These are phyloP conservation scores for Nicator chloris DNA, from an alignment of 2,113 vertebrate species.

Conservation along the genomic window DNA sequence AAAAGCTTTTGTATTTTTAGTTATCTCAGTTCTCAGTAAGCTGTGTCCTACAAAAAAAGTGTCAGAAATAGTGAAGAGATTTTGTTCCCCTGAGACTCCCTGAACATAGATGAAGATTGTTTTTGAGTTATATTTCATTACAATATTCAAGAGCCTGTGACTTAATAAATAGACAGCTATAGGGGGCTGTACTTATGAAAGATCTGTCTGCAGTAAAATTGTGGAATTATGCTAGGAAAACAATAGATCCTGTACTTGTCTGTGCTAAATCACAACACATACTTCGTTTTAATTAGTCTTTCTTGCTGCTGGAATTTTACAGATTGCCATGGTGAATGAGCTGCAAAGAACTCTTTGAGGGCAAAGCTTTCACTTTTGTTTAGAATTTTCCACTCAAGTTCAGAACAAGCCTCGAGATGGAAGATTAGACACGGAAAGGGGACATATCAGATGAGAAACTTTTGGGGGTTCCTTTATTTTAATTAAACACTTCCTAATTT, in stretches of 20 bases:
- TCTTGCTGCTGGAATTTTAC: neutral
- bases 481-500: neutral
- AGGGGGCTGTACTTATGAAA: neutral
- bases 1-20: neutral
- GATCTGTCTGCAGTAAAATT: neutral
- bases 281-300: conserved; percentile 22
- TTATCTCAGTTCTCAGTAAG: neutral
- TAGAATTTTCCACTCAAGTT: conserved; percentile 7
- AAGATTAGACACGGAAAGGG: neutral
- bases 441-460: neutral
- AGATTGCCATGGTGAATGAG: neutral
- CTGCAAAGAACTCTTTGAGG: neutral
- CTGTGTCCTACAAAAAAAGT: neutral
- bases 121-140: neutral
- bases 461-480: neutral
- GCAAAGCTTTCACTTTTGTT: conserved; percentile 9
- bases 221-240: neutral
- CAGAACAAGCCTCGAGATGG: neutral
- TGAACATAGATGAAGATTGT: neutral
- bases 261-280: neutral
- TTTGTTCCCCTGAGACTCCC: neutral
- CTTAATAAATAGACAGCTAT: neutral
- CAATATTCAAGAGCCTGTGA: neutral
- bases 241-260: neutral
- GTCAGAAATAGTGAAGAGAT: neutral